Evolutionary conservation across 2,113 vertebrate genomes (phyloP).

Genomic region (Pseudonaja textilis): DNA sequence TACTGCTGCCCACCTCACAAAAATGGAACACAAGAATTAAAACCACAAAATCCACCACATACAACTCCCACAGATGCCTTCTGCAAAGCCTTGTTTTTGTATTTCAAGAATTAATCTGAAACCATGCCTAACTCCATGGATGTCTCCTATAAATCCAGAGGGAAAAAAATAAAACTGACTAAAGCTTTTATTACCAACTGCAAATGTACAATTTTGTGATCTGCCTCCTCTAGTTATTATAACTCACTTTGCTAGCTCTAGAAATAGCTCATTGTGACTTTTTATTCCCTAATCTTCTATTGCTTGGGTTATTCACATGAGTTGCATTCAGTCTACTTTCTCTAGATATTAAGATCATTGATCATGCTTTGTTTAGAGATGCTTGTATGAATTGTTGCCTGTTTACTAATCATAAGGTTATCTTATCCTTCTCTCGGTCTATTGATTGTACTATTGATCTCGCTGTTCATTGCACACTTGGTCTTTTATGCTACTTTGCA

Average conservation of each 20-base stretch:
- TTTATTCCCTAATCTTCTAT: neutral
- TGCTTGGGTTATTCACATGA: neutral
- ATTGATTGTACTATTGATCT: conserved; percentile 52
- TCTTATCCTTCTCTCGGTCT: conserved; percentile 40
- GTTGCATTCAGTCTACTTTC: conserved; percentile 28
- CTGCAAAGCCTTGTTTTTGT: neutral
- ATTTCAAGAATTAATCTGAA: neutral
- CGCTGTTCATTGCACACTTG: conserved; percentile 47
- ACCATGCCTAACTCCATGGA: neutral
- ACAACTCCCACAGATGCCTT: neutral
- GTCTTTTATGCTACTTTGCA: conserved; percentile 44
- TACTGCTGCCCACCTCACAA: neutral
- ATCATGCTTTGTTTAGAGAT: conserved; percentile 30
- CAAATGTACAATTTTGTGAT: neutral
- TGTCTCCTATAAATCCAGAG: neutral
- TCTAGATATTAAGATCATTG: conserved; percentile 31
- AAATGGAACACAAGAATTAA: neutral
- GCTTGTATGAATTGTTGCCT: conserved; percentile 36
- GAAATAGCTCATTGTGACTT: conserved; percentile 13
- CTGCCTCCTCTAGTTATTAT: neutral
- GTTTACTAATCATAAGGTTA: conserved; percentile 42
- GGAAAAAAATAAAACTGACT: neutral
- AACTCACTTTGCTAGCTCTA: neutral
- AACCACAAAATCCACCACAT: neutral
- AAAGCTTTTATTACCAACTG: neutral